A percentile compares a stretch with the other conserved stretches of the same genome.
Evolutionary conservation across 2,888 invertebrate species (phyloP).

Genomic region (Venusia cambrica): DNA sequence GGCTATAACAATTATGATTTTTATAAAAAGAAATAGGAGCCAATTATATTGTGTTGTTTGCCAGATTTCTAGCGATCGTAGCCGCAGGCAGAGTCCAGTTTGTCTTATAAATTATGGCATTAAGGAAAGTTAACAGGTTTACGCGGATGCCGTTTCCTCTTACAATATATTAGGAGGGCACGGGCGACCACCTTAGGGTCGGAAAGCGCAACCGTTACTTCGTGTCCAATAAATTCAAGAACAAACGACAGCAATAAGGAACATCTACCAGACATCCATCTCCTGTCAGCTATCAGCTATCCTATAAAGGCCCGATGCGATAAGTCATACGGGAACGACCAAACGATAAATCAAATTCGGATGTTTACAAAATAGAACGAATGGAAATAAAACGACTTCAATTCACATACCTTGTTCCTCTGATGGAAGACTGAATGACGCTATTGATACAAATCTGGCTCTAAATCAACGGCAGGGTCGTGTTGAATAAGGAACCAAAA

Average conservation of each 20-base stretch:
- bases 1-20: no score
- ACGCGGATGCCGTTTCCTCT: constrained; percentile 50
- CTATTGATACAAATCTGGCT: constrained; percentile 50
- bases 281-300: constrained; percentile 49
- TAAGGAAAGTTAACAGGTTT: constrained; percentile 58
- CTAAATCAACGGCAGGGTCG: constrained; percentile 45
- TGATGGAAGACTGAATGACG: constrained; percentile 48
- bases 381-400: constrained; percentile 51
- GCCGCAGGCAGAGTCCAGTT: constrained; percentile 34
- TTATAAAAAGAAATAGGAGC: no score
- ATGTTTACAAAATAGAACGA: constrained; percentile 44
- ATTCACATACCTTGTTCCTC: constrained; percentile 60
- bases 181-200: constrained; percentile 47
- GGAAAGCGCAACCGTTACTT: constrained; percentile 61
- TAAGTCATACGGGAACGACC: constrained; percentile 50
- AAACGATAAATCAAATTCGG: constrained; percentile 64
- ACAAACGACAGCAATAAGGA: constrained; percentile 72
- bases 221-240: constrained; percentile 74
- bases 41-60: no score
- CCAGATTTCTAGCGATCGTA: constrained; percentile 38
- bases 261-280: constrained; percentile 65
- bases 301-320: constrained; percentile 47
- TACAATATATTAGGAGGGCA: constrained; percentile 53
- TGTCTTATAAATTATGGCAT: constrained; percentile 53
- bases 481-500: constrained; percentile 43